Evolutionary conservation across 2,888 invertebrate genomes (phyloP).

Genomic region (Malthinus seriepunctatus): DNA sequence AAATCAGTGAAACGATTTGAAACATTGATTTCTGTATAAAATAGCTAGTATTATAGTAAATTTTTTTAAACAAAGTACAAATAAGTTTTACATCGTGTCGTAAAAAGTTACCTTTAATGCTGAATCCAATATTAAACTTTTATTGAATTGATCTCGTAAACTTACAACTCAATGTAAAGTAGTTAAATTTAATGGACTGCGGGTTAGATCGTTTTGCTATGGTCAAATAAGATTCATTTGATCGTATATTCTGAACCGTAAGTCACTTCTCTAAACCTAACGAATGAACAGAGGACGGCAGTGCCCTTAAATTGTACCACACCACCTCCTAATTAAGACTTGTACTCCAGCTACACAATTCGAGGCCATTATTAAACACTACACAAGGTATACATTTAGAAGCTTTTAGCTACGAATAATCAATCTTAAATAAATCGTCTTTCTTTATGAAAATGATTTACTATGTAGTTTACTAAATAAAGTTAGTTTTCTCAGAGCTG

Average conservation of each 20-base stretch:
- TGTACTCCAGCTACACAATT: slow-evolving; percentile 33
- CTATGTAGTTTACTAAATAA: slow-evolving; percentile 12
- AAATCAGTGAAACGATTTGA: neutral
- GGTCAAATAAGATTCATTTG: slow-evolving; percentile 39
- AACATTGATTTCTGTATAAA: neutral
- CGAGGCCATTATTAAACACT: slow-evolving; percentile 33
- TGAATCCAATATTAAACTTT: slow-evolving; percentile 15
- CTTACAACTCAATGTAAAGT: slow-evolving; percentile 18
- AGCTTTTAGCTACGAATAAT: slow-evolving; percentile 37
- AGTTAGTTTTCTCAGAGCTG: neutral
- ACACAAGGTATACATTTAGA: slow-evolving; percentile 34
- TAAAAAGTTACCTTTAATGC: slow-evolving; percentile 5
- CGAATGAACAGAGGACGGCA: slow-evolving; percentile 30
- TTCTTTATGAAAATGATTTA: slow-evolving; percentile 20
- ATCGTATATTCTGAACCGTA: slow-evolving; percentile 33
- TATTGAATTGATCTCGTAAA: slow-evolving; percentile 15
- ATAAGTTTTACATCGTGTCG: slow-evolving; percentile 7
- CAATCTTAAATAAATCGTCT: slow-evolving; percentile 34
- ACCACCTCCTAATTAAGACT: slow-evolving; percentile 36
- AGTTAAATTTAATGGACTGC: slow-evolving; percentile 24
- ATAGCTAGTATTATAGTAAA: neutral
- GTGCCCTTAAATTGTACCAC: slow-evolving; percentile 29
- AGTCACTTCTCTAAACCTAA: slow-evolving; percentile 33
- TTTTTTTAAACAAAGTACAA: slow-evolving; percentile 4
- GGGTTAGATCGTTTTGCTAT: slow-evolving; percentile 24